Percentiles rank a stretch among this genome's conserved stretches.
Conservation (phyloP, 1,140 invertebrate species). For the Bombus fervidus region DNA sequence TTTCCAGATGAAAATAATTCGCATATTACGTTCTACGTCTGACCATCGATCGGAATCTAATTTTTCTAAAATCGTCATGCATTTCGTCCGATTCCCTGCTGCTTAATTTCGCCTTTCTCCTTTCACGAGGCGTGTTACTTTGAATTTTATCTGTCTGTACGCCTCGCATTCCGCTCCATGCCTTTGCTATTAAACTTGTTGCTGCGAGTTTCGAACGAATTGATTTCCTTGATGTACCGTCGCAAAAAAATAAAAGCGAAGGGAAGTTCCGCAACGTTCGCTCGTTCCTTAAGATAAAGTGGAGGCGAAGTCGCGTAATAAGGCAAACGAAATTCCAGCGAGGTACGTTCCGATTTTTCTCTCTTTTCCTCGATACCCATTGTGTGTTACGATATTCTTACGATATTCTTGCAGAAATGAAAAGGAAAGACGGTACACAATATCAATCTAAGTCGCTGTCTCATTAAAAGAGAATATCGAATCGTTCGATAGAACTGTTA, state of each 20-base stretch:
- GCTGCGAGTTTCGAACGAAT: neutral
- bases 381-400: too few relatives aligned
- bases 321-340: neutral
- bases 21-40: neutral
- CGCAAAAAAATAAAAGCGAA: slow-evolving; percentile 23
- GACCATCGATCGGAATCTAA: neutral
- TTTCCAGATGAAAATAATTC: neutral
- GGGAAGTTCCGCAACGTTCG: neutral
- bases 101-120: neutral
- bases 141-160: neutral
- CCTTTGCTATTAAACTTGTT: slow-evolving; percentile 2
- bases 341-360: neutral
- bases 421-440: neutral
- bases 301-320: slow-evolving; percentile 10
- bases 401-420: too few relatives aligned
- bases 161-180: neutral
- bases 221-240: slow-evolving; percentile 8
- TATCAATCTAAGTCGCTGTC: neutral
- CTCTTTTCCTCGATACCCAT: too few relatives aligned
- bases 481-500: neutral
- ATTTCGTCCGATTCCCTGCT: neutral
- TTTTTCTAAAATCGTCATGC: neutral
- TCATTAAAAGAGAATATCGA: neutral
- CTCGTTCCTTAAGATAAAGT: slow-evolving; percentile 2
- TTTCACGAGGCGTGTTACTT: neutral